Conservation (phyloP, 2,888 invertebrate genomes). For the Prosopocoilus inquinatus region DNA sequence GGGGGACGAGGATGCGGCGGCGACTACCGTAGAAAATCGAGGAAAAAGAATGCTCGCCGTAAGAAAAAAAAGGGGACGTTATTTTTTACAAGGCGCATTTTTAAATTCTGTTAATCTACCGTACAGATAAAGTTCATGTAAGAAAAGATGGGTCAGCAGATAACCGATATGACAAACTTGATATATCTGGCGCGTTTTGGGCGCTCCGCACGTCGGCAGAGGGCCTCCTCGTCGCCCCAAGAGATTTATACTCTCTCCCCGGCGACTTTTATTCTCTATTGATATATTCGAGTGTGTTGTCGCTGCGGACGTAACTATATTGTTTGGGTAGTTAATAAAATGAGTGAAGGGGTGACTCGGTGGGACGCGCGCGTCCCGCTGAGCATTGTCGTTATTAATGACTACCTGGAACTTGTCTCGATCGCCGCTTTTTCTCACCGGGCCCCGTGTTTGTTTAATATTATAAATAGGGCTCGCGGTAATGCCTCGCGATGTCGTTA, state of each 20-base stretch:
- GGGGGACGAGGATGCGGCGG: neutral
- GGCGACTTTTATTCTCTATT: conserved; percentile 25
- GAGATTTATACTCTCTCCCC: conserved; percentile 23
- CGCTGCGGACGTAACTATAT: conserved; percentile 27
- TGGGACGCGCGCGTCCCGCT: conserved; percentile 29
- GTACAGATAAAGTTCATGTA: conserved; percentile 30
- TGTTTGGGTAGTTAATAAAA: conserved; percentile 29
- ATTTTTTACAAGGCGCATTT: conserved; percentile 22
- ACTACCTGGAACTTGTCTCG: conserved; percentile 31
- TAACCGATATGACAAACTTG: conserved; percentile 34
- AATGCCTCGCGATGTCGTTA: conserved; percentile 7
- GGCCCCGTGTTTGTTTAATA: conserved; percentile 16
- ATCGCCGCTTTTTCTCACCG: conserved; percentile 8
- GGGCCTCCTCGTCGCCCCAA: neutral
- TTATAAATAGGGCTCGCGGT: conserved; percentile 12
- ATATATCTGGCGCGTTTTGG: conserved; percentile 26
- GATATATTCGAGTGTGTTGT: conserved; percentile 28
- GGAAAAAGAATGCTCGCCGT: neutral
- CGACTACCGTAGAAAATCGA: neutral
- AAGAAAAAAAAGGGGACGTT: conserved; percentile 5
- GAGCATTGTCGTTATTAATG: conserved; percentile 36
- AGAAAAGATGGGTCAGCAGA: conserved; percentile 27
- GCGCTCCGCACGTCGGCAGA: neutral
- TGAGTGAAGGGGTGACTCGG: conserved; percentile 29
- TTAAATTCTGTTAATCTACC: conserved; percentile 34